Percentiles rank a stretch among this genome's conserved stretches.
phyloP scores from a whole-genome alignment of 2,888 invertebrate genomes.

The Andrena marginata region DNA sequence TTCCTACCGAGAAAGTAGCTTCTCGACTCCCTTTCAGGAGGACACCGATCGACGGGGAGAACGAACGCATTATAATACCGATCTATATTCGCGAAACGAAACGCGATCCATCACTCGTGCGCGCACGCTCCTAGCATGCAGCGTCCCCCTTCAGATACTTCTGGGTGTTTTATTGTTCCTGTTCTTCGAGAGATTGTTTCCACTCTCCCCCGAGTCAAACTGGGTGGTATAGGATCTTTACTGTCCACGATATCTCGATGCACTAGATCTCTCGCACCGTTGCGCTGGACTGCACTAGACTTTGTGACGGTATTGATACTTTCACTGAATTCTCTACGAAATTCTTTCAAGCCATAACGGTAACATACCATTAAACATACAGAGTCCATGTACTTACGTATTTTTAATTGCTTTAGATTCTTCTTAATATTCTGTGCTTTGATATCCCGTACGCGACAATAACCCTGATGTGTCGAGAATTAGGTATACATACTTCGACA shows the following conservation, averaged over 20 bases:
- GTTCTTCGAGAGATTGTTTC: constrained; percentile 68
- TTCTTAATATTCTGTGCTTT: not conserved
- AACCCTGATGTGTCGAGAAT: not conserved
- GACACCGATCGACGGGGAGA: constrained; percentile 19
- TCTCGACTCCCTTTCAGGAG: constrained; percentile 9
- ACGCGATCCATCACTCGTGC: constrained; percentile 74
- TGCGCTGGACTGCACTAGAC: constrained; percentile 18
- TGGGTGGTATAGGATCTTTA: constrained; percentile 45
- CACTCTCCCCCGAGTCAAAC: constrained; percentile 3
- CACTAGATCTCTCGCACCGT: constrained; percentile 5
- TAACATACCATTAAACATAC: too few species aligned
- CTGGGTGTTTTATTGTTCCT: constrained; percentile 70
- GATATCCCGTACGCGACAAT: not conserved
- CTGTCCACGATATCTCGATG: constrained; percentile 24
- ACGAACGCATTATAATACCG: constrained; percentile 71
- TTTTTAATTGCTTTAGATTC: not conserved
- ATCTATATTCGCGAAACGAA: constrained; percentile 77
- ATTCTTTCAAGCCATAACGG: too few species aligned
- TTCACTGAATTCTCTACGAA: not conserved
- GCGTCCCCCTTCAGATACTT: constrained; percentile 5
- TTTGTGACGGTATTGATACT: constrained; percentile 32
- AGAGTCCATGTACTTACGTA: not conserved
- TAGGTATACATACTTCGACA: not conserved
- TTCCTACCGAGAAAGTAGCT: constrained; percentile 60
- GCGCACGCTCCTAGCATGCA: constrained; percentile 25